phyloP scores from a whole-genome alignment of 2,797 vertebrate species.

The Acrocephalus scirpaceus region DNA sequence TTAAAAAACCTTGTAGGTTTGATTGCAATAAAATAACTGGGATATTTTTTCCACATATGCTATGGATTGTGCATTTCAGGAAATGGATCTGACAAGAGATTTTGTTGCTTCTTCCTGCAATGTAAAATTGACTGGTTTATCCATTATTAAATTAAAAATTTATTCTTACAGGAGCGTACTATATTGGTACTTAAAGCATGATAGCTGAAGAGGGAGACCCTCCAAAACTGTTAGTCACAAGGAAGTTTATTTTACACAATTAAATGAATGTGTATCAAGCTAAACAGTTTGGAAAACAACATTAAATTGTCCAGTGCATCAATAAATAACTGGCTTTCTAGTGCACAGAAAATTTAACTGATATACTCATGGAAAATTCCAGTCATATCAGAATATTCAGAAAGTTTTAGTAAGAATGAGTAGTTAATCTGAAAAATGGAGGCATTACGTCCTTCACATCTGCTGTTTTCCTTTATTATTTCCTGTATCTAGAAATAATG shows the following conservation, averaged over 20 bases:
- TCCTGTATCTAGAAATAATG: neutral
- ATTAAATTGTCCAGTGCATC: neutral
- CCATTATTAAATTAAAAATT: conserved; percentile 48
- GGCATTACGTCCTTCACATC: neutral
- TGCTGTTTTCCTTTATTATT: neutral
- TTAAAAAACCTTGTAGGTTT: neutral
- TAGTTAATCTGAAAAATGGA: neutral
- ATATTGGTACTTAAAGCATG: neutral
- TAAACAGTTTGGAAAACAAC: neutral
- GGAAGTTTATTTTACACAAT: neutral
- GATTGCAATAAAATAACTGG: neutral
- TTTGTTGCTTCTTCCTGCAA: conserved; percentile 42
- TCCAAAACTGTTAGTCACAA: neutral
- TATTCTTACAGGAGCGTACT: neutral
- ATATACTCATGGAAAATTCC: neutral
- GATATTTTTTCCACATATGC: neutral
- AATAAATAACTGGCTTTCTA: neutral
- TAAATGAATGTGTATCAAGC: neutral
- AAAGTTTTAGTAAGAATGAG: neutral
- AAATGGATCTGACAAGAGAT: neutral
- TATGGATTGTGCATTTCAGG: neutral
- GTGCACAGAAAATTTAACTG: neutral
- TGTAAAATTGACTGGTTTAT: conserved; percentile 26
- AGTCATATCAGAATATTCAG: neutral
- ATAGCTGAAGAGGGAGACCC: neutral